Percentiles rank a stretch among this genome's conserved stretches.
These are phyloP conservation scores for Luidia sarsii DNA, from an alignment of 53 echinoderm and acorn worm species.

Conservation along the genomic window DNA sequence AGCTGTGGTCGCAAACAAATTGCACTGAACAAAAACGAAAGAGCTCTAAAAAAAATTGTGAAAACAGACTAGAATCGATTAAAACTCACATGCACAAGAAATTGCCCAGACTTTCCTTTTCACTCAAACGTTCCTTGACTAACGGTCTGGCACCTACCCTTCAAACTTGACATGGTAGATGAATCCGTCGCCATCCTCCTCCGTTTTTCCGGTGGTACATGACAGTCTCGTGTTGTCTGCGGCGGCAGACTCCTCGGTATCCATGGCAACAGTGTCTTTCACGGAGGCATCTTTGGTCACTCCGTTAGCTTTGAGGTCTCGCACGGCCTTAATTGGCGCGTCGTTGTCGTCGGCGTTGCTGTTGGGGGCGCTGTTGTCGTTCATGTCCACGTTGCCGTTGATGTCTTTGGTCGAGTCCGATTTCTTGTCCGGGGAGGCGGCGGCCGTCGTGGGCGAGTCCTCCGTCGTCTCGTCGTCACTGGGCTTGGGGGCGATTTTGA, in stretches of 20 bases:
- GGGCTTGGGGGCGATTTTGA: conserved; percentile 59
- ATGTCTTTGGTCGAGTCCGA: conserved; percentile 38
- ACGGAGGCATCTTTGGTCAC: neutral
- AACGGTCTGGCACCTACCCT: conserved; percentile 61
- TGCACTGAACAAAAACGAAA: too few relatives aligned
- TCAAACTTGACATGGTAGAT: conserved; percentile 90
- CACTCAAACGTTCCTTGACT: too few relatives aligned
- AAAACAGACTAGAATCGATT: too few relatives aligned
- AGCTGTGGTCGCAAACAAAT: too few relatives aligned
- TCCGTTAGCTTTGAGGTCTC: neutral
- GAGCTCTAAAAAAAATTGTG: too few relatives aligned
- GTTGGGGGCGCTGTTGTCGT: conserved; percentile 9
- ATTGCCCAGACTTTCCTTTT: too few relatives aligned
- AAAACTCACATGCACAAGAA: too few relatives aligned
- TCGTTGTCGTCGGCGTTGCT: conserved; percentile 22
- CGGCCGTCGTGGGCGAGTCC: neutral
- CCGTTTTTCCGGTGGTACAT: too few relatives aligned
- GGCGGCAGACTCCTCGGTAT: neutral
- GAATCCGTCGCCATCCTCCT: conserved; percentile 54
- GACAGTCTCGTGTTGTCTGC: too few relatives aligned
- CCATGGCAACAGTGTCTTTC: neutral
- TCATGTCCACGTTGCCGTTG: conserved; percentile 7
- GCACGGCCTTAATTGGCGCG: neutral
- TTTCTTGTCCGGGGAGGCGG: neutral
- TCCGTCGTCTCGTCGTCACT: conserved; percentile 33